phyloP scores from a whole-genome alignment of 2,888 invertebrate genomes.

The Strigamia transsilvanica region DNA sequence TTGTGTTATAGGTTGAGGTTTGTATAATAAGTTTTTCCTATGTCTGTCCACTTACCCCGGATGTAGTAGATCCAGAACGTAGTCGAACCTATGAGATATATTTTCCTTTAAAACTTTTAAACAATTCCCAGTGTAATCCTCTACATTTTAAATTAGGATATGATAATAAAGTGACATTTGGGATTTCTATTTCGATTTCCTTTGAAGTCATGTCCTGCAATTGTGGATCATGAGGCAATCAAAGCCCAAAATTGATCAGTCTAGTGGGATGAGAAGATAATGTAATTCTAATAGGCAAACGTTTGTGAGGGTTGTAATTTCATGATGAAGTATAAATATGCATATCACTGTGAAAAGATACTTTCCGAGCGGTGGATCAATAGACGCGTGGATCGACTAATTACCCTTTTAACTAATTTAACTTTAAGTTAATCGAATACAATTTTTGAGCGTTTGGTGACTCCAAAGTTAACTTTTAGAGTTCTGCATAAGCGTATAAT shows the following conservation, averaged over 20 bases:
- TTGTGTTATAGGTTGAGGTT: background rate
- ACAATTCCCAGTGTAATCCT: background rate
- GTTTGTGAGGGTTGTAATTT: background rate
- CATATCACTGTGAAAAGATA: background rate
- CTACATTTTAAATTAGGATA: slow-evolving; percentile 7
- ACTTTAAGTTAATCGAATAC: too few relatives aligned
- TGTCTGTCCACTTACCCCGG: slow-evolving; percentile 7
- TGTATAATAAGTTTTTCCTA: background rate
- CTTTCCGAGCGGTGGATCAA: background rate
- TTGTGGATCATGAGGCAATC: background rate
- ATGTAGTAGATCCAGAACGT: background rate
- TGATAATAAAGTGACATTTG: slow-evolving; percentile 9
- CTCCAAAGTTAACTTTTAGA: too few relatives aligned
- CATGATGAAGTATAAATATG: background rate
- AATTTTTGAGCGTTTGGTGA: too few relatives aligned
- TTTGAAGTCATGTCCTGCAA: background rate
- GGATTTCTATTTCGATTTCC: background rate
- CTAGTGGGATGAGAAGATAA: too few relatives aligned
- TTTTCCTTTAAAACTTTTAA: background rate
- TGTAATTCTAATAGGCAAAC: background rate
- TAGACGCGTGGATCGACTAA: too few relatives aligned
- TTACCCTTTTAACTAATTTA: too few relatives aligned
- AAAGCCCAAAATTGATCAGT: too few relatives aligned
- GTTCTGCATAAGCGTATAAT: too few relatives aligned
- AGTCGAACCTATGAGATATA: slow-evolving; percentile 26